Base-by-base conservation (phyloP, 1,140 invertebrate genomes). In the Euwallacea similis region DNA sequence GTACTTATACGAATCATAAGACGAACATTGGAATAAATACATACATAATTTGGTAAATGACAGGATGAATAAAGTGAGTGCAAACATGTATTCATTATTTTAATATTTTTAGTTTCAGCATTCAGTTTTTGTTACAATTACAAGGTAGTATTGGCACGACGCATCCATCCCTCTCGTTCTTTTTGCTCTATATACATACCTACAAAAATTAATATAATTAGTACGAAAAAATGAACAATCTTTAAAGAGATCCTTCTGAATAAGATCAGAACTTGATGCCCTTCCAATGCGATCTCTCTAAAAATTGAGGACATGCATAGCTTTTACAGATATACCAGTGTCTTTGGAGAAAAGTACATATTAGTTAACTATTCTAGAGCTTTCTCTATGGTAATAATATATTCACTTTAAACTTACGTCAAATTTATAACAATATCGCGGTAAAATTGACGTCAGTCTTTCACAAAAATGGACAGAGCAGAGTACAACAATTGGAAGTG, bases 361-460 rank as follows among this genome's bases (percentile, higher is more conserved):
- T 42, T 42, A 46, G 44, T 15, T 59, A 54, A 55, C 13, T 62
- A n/a, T 63, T 55, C 53, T 47, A 13, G 44, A 50, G 42, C 55
- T 69, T 47, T 54, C 60, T 33, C 46, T 50, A 13, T 50, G 9
- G 13, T 11, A 50, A 50, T 70, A 64, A 64, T 56, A 64, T 47
- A 56, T 56, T 58, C 64, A 61, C 56, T 60, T 55, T 70, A 70
- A 71, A 66, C 63, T 71, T 59, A 71, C 69, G 69, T 71, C 69
- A 71, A 71, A 64, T 71, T 71, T 71, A 66, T 66, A 50, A 43
- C 44, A 41, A 64, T 53, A 60, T 21, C 42, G 21, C 21, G n/a
- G 62, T 71, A 71, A 71, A 71, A 71, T 71, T 71, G 69, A 71
- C 69, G 69, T 60, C 69, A 71, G 69, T 66, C 69, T 70, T 70